phyloP scores from a whole-genome alignment of 2,113 vertebrate genomes.

The Coryphaenoides rupestris region DNA sequence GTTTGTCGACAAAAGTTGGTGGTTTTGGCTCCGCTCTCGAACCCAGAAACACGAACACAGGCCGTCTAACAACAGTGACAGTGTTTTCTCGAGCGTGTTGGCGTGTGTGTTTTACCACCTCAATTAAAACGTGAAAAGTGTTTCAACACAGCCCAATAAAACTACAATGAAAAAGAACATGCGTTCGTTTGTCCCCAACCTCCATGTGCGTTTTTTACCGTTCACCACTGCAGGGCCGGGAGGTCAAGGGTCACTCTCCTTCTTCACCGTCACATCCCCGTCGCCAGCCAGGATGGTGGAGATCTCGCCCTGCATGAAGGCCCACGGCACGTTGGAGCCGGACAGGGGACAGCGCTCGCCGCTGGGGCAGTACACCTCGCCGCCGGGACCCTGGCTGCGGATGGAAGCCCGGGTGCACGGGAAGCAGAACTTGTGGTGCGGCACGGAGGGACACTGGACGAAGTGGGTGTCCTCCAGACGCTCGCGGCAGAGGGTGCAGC shows the following conservation, averaged over 20 bases:
- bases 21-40: too few species aligned
- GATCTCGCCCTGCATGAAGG: constrained; percentile 91
- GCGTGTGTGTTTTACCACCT: too few species aligned
- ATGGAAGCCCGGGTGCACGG: constrained; percentile 87
- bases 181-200: neutral
- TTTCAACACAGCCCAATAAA: neutral
- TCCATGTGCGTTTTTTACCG: constrained; percentile 36
- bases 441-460: constrained; percentile 86
- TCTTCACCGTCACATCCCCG: constrained; percentile 84
- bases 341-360: constrained; percentile 86
- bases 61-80: neutral
- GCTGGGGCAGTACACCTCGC: constrained; percentile 88
- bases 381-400: constrained; percentile 79
- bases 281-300: constrained; percentile 84
- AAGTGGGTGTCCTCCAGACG: constrained; percentile 84
- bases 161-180: neutral
- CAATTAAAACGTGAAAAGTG: neutral
- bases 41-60: neutral
- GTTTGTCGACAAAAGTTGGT: too few species aligned
- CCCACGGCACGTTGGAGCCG: constrained; percentile 86
- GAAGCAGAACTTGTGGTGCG: constrained; percentile 88
- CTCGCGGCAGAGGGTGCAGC: constrained; percentile 86
- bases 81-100: too few species aligned
- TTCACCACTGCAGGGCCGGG: constrained; percentile 40
- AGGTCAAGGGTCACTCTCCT: constrained; percentile 75